These are phyloP conservation scores for Zygaena filipendulae DNA, from an alignment of 2,888 invertebrate species.

Conservation along the genomic window DNA sequence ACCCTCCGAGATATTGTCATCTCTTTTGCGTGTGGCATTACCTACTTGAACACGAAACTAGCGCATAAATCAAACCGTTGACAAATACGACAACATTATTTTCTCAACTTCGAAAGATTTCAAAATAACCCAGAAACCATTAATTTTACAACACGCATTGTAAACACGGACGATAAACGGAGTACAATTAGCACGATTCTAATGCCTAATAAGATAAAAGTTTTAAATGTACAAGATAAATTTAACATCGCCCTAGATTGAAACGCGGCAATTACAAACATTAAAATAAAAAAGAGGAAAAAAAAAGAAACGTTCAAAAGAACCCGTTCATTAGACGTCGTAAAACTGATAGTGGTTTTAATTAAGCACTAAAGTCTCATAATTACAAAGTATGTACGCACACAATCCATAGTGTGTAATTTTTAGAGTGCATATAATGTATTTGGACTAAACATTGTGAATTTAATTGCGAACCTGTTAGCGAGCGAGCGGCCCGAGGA, in stretches of 20 bases:
- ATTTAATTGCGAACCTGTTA: slow-evolving; percentile 48
- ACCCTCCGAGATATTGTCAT: slow-evolving; percentile 34
- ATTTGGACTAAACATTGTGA: slow-evolving; percentile 28
- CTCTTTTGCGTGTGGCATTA: slow-evolving; percentile 33
- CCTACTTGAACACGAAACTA: slow-evolving; percentile 24
- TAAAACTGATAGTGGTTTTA: slow-evolving; percentile 25
- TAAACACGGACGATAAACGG: slow-evolving; percentile 10
- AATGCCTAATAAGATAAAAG: slow-evolving; percentile 19
- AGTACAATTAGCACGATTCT: slow-evolving; percentile 17
- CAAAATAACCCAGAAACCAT: slow-evolving; percentile 5
- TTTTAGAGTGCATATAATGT: too few relatives aligned
- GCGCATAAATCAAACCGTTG: slow-evolving; percentile 35
- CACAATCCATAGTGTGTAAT: too few relatives aligned
- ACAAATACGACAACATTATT: slow-evolving; percentile 42
- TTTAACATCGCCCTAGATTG: slow-evolving; percentile 16
- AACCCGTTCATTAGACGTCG: slow-evolving; percentile 20
- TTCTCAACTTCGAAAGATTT: slow-evolving; percentile 22
- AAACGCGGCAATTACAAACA: slow-evolving; percentile 20
- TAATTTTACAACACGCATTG: slow-evolving; percentile 11
- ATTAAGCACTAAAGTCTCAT: slow-evolving; percentile 21
- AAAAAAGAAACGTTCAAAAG: slow-evolving; percentile 19
- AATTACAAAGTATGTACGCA: slow-evolving; percentile 18
- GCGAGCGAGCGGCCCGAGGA: slow-evolving; percentile 40
- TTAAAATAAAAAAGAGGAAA: too few relatives aligned
- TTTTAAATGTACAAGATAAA: slow-evolving; percentile 14